Base-by-base conservation (phyloP, 2,113 vertebrate species). In the Romanogobio albipinnatus region DNA sequence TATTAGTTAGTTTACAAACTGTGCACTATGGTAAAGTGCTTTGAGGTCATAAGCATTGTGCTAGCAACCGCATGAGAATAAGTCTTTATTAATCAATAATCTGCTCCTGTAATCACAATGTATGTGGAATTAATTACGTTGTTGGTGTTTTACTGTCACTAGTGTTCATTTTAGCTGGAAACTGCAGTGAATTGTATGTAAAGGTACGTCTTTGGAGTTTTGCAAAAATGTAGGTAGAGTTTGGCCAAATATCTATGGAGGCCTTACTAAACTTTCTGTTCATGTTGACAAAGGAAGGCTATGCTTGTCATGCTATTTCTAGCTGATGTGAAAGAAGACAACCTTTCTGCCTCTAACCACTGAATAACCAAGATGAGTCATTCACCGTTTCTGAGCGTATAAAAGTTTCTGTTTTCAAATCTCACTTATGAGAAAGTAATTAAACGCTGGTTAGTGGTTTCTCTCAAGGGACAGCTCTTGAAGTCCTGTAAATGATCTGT, bases 361-460 rank as follows among this genome's bases (percentile, higher is more conserved):
- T 13, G 19, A n/a, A 10, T 14, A 53, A 26, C 9, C 74, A 29
- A 76, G 2, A 33, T 29, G 45, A 51, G 26, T 26, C 8, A 76
- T 76, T 53, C 47, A 53, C 24, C 56, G 24, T 43, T 22, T 61
- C 36, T 61, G 22, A n/a, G 1, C 14, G 4, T 9, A 49, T 22
- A 19, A 19, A 47, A 5, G 78, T 81, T 79, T 47, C 36, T 9
- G 36, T 47, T 29, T 66, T 4, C 26, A 5, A 68, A 81, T 68
- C 26, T 66, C 17, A 51, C 45, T 81, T 81, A 33, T 81, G 61
- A 81, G 62, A 68, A 81, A 81, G 78, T 49, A 81, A 81, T 81
- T 81, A 81, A 81, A 81, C 0, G 15, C 17, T 5, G 17, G 15
- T 19, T 51, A 51, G 26, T 29, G 61, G 43, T 26, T 33, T 66